Percentiles rank a stretch among this genome's conserved stretches.
These are phyloP conservation scores for Drosophila azteca DNA, from an alignment of 1,140 invertebrate species.

Conservation along the genomic window DNA sequence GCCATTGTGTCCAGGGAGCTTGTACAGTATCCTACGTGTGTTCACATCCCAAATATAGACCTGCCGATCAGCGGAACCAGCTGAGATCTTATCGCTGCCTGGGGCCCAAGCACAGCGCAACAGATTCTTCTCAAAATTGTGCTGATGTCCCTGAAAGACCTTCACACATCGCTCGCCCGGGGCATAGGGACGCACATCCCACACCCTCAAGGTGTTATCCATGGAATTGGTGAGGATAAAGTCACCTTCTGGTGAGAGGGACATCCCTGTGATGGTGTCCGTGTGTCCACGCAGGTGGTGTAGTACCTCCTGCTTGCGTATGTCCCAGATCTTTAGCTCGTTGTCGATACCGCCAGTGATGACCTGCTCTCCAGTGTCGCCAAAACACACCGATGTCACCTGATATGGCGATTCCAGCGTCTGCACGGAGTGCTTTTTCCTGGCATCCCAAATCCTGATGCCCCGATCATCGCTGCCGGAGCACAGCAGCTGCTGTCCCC, in stretches of 20 bases:
- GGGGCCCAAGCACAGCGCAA: constrained; percentile 94
- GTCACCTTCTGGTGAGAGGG: constrained; percentile 97
- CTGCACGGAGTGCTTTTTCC: constrained; percentile 91
- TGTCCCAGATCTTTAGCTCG: constrained; percentile 99
- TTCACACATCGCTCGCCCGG: constrained; percentile 97
- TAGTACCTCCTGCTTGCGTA: constrained; percentile 94
- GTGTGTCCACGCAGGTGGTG: constrained; percentile 94
- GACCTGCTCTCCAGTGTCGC: constrained; percentile 97
- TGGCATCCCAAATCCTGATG: constrained; percentile 94
- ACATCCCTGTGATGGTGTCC: constrained; percentile 97
- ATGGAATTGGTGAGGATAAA: constrained; percentile 98
- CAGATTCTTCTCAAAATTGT: constrained; percentile 99
- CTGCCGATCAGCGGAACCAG: constrained; percentile 97
- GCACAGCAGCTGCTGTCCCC: constrained; percentile 94
- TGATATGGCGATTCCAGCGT: constrained; percentile 93
- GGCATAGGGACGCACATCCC: constrained; percentile 92
- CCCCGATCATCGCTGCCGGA: constrained; percentile 98
- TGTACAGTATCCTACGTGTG: constrained; percentile 95
- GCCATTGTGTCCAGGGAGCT: constrained; percentile 98
- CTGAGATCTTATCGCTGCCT: constrained; percentile 92
- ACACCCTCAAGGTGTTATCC: constrained; percentile 95
- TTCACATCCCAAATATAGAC: constrained; percentile 99
- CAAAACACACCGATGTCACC: constrained; percentile 96
- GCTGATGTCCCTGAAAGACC: constrained; percentile 96
- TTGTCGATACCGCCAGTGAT: constrained; percentile 98